Percentiles rank a stretch among this genome's conserved stretches.
These are phyloP conservation scores for Myrmecobius fasciatus DNA, from an alignment of 2,113 vertebrate species.

Conservation along the genomic window DNA sequence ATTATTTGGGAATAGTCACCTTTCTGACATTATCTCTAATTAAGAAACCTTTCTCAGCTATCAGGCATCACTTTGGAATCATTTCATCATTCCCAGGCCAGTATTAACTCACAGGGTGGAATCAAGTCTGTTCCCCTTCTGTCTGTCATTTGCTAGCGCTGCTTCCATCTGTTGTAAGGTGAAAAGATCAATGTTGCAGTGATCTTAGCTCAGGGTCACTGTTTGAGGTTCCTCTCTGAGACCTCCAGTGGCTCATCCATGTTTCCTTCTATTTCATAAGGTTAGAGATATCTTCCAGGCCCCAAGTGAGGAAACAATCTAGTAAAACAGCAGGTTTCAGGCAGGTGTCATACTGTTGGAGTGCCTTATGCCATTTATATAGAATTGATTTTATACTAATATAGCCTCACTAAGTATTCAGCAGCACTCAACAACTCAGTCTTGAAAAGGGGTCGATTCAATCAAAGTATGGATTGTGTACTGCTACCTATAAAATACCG, in stretches of 20 bases:
- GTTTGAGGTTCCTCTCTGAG: not conserved
- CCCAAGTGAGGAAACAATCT: not conserved
- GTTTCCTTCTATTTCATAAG: slow-evolving; percentile 35
- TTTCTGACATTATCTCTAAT: slow-evolving; percentile 69
- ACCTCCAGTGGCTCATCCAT: not conserved
- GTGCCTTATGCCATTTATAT: not conserved
- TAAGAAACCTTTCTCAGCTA: slow-evolving; percentile 66
- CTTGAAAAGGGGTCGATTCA: not conserved
- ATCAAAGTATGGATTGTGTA: not conserved
- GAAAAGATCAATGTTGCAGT: slow-evolving; percentile 43
- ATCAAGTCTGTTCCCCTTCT: slow-evolving; percentile 70
- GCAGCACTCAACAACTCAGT: not conserved
- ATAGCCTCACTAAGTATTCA: not conserved
- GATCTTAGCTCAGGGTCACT: slow-evolving; percentile 25
- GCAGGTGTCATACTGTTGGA: not conserved
- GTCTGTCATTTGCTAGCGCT: slow-evolving; percentile 69
- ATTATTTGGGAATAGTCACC: slow-evolving; percentile 55
- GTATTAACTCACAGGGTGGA: slow-evolving; percentile 68
- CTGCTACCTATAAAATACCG: not conserved
- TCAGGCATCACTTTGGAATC: slow-evolving; percentile 66
- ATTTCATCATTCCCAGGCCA: slow-evolving; percentile 69
- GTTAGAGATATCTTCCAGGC: not conserved
- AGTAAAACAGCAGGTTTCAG: not conserved
- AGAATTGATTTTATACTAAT: slow-evolving; percentile 4
- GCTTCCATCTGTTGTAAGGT: slow-evolving; percentile 69